phyloP scores from a whole-genome alignment of 2,888 invertebrate genomes.

The Erebia ligea region DNA sequence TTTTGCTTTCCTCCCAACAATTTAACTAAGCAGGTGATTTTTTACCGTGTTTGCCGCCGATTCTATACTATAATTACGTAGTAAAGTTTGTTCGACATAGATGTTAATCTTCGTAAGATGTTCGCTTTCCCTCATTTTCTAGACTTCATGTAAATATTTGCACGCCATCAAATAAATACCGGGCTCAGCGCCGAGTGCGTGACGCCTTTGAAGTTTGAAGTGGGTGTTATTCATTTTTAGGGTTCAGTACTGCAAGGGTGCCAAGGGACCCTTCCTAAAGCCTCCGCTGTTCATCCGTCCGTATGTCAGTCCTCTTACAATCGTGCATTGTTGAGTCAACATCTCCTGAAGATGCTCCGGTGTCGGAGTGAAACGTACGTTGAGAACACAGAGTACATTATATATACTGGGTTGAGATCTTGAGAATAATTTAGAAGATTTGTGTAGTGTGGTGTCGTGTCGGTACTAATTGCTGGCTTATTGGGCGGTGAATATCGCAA shows the following conservation, averaged over 20 bases:
- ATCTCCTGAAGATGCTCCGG: too few species aligned
- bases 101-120: slow-evolving; percentile 12
- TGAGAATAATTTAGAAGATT: too few species aligned
- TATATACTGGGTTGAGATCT: too few species aligned
- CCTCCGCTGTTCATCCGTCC: too few species aligned
- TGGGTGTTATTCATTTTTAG: neutral
- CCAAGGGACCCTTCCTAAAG: too few species aligned
- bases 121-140: slow-evolving; percentile 14
- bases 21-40: neutral
- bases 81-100: neutral
- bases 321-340: too few species aligned
- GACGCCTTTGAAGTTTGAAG: slow-evolving; percentile 6
- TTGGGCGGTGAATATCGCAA: too few species aligned
- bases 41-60: neutral
- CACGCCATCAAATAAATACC: slow-evolving; percentile 30
- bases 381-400: too few species aligned
- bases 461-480: too few species aligned
- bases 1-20: neutral
- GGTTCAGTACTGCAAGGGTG: neutral
- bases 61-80: slow-evolving; percentile 1
- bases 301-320: too few species aligned
- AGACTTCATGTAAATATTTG: slow-evolving; percentile 24
- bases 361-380: too few species aligned
- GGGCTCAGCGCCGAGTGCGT: neutral
- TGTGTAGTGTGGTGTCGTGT: too few species aligned